A percentile compares a stretch with the other conserved stretches of the same genome.
phyloP scores from a whole-genome alignment of 2,797 vertebrate genomes.

The Calcarius lapponicus region DNA sequence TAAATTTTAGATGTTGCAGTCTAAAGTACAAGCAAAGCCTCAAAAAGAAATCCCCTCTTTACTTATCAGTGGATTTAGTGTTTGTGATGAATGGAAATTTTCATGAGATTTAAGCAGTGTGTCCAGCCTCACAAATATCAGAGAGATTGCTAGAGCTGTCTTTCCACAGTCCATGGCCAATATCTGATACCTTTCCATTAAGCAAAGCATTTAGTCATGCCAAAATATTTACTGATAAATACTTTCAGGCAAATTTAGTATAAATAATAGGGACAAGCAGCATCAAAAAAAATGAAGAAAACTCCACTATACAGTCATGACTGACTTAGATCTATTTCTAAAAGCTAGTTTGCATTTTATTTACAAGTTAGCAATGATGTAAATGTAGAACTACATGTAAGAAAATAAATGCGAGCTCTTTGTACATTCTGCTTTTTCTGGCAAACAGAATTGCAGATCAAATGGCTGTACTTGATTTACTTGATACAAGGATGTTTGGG shows the following conservation, averaged over 20 bases:
- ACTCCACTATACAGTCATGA: not conserved
- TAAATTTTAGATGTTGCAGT: not conserved
- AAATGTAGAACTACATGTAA: not conserved
- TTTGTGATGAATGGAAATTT: not conserved
- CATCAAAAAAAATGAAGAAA: not conserved
- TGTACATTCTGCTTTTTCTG: not conserved
- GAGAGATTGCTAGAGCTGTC: not conserved
- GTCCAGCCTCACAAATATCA: not conserved
- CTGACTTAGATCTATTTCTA: not conserved
- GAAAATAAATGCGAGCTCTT: not conserved
- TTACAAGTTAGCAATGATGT: not conserved
- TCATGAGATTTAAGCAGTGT: not conserved
- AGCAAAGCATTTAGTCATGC: not conserved
- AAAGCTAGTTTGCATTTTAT: not conserved
- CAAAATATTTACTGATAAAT: slow-evolving; percentile 13
- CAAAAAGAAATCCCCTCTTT: not conserved
- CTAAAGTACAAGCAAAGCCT: not conserved
- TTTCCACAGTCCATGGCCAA: not conserved
- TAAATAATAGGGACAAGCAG: not conserved
- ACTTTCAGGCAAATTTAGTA: not conserved
- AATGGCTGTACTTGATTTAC: not conserved
- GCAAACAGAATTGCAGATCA: not conserved
- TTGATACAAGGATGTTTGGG: not conserved
- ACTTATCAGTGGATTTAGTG: not conserved
- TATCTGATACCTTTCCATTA: not conserved